A percentile compares a stretch with the other conserved stretches of the same genome.
phyloP scores from a whole-genome alignment of 2,888 invertebrate species.

The Flexamia atlantica region DNA sequence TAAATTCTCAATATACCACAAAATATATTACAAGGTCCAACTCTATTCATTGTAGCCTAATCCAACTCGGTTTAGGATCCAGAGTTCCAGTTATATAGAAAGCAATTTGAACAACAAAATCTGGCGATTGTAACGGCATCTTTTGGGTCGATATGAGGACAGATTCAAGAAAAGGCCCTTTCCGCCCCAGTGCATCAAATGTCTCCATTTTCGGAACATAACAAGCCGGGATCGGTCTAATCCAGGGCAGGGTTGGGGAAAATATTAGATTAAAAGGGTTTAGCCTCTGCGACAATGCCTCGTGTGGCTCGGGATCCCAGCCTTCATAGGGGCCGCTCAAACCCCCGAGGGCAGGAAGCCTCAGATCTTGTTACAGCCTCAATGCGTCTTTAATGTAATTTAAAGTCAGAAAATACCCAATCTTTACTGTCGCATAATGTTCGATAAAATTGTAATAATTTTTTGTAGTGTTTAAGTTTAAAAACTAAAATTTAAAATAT shows the following conservation, averaged over 20 bases:
- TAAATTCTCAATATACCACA: too few species aligned
- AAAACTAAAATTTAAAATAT: too few species aligned
- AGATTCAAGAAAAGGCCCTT: conserved; percentile 18
- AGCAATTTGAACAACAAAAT: not conserved
- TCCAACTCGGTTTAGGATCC: not conserved
- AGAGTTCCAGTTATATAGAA: too few species aligned
- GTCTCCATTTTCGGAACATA: conserved; percentile 25
- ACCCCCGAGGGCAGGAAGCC: not conserved
- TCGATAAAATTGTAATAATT: too few species aligned
- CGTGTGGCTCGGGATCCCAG: not conserved
- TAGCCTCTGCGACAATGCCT: conserved; percentile 2
- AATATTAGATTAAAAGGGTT: conserved; percentile 51
- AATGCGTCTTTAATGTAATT: not conserved
- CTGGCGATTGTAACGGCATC: not conserved
- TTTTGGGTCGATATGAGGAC: not conserved
- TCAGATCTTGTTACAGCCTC: conserved; percentile 7
- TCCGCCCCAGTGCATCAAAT: conserved; percentile 11
- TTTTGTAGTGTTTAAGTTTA: too few species aligned
- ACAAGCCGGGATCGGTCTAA: conserved; percentile 12
- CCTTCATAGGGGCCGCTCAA: not conserved
- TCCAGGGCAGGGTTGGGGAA: conserved; percentile 18
- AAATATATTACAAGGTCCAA: too few species aligned
- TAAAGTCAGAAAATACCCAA: too few species aligned
- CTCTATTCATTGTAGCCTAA: not conserved
- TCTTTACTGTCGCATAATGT: too few species aligned